A percentile compares a stretch with the other conserved stretches of the same genome.
Conservation (phyloP, 2,797 vertebrate genomes). For the Spondyliosoma cantharus region DNA sequence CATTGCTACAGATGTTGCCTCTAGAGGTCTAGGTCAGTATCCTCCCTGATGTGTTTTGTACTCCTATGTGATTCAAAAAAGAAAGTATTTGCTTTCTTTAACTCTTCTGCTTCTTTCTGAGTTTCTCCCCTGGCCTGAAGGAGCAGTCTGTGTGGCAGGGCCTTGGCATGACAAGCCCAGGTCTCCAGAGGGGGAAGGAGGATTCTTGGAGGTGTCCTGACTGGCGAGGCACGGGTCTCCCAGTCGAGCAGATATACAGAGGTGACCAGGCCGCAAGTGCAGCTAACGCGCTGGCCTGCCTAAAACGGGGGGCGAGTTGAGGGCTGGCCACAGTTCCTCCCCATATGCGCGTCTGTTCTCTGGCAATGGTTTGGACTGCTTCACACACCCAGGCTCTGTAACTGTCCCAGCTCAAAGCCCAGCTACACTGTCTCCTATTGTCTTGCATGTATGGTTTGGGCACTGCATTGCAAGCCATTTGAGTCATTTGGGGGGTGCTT, state of each 20-base stretch:
- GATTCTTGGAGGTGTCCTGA: constrained; percentile 97
- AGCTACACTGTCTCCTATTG: constrained; percentile 78
- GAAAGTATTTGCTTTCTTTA: constrained; percentile 99
- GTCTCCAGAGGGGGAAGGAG: constrained; percentile 98
- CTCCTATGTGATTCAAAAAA: constrained; percentile 80
- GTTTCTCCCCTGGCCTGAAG: constrained; percentile 96
- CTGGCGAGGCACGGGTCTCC: constrained; percentile 93
- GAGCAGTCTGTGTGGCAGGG: constrained; percentile 99
- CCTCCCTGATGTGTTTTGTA: constrained; percentile 18
- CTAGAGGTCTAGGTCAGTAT: constrained; percentile 96
- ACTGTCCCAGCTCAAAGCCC: constrained; percentile 77
- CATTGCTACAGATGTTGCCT: constrained; percentile 98
- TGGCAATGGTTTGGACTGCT: constrained; percentile 84
- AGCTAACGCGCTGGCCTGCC: constrained; percentile 93
- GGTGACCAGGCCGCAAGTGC: constrained; percentile 89
- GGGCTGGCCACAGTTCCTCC: constrained; percentile 82
- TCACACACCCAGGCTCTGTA: constrained; percentile 81
- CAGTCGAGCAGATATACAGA: constrained; percentile 95
- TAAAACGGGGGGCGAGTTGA: constrained; percentile 88
- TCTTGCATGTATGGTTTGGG: constrained; percentile 91
- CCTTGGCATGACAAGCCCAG: constrained; percentile 99
- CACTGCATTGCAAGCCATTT: constrained; percentile 77
- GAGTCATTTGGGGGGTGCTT: constrained; percentile 70
- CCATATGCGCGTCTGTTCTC: constrained; percentile 79
- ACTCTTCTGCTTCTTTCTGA: constrained; percentile 97